These are phyloP conservation scores for Phaethon lepturus DNA, from an alignment of 2,113 vertebrate genomes.

Conservation along the genomic window DNA sequence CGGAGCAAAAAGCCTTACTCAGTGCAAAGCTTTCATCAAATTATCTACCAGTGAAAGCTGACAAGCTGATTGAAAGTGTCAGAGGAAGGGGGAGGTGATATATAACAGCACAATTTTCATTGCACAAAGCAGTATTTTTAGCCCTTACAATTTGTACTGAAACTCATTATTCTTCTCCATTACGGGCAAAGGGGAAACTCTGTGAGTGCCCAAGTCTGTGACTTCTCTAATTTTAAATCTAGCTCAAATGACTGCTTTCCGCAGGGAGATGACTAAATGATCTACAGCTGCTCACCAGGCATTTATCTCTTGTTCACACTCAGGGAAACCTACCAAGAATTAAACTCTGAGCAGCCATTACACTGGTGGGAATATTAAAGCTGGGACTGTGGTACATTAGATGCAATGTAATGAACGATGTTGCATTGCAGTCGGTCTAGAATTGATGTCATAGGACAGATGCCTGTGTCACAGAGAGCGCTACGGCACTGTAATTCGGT, in stretches of 20 bases:
- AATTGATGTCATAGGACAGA: slow-evolving; percentile 38
- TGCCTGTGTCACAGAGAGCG: slow-evolving; percentile 8
- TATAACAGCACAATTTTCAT: slow-evolving; percentile 69
- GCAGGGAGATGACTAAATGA: slow-evolving; percentile 46
- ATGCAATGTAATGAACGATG: slow-evolving; percentile 10
- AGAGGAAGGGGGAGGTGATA: slow-evolving; percentile 69
- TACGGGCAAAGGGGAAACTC: slow-evolving; percentile 43
- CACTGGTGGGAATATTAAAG: slow-evolving; percentile 47
- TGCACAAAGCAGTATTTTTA: slow-evolving; percentile 68
- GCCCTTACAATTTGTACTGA: slow-evolving; percentile 45
- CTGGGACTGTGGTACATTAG: background rate
- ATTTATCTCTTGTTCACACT: slow-evolving; percentile 24
- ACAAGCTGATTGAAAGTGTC: slow-evolving; percentile 79
- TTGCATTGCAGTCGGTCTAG: background rate
- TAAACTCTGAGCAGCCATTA: slow-evolving; percentile 33
- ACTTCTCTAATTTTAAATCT: slow-evolving; percentile 64
- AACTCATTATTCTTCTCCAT: slow-evolving; percentile 50
- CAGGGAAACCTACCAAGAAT: slow-evolving; percentile 34
- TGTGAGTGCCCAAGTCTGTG: slow-evolving; percentile 30
- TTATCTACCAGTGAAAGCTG: slow-evolving; percentile 76
- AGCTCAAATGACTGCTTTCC: slow-evolving; percentile 34
- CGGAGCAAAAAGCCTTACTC: slow-evolving; percentile 1
- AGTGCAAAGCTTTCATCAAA: slow-evolving; percentile 59
- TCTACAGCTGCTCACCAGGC: background rate
- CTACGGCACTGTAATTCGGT: background rate